Evolutionary conservation across 2,113 vertebrate species (phyloP), one percentile per base, ranked within the genome.

Genomic region (Dicaeum eximium): DNA sequence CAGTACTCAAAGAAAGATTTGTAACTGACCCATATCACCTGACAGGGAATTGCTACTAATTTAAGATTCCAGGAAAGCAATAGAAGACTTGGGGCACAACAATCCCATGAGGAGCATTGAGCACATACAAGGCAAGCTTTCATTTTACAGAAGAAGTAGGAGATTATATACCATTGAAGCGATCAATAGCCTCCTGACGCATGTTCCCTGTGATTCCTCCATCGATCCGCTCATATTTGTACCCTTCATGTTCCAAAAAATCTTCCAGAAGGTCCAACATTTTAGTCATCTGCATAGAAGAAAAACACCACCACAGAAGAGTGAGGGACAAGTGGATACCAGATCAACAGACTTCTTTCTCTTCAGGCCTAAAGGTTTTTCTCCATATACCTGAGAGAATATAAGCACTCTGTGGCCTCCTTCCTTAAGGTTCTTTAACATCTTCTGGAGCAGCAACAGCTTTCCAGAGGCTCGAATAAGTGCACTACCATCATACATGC

Each of bases 141-240:
- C 2, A 17, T 60, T 60, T 37, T 14, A 17, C 31, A 47, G 40
- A 24, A n/a, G 4, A 71, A 61, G 15, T 1, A 81, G 22, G 45
- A 69, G 19, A 40, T 24, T 44, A 73, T 27, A 25, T 92, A 99
- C 99, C 99, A 54, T 99, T 99, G 96, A 99, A 99, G 40, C 99
- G 98, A 97, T 99, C 99, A 33, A 99, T 99, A 81, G 99, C 99
- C 87, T 99, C 99, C 88, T 99, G 99, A 53, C 99, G 99, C 99
- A 99, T 98, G 86, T 98, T 99, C 45, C 99, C 99, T 9, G 99
- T 99, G 92, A 99, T 99, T 30, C 99, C 98, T 72, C 99, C 99
- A 72, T 99, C 99, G 60, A 99, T 99, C 40, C 99, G 97, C 91
- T 99, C 99, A 3, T 99, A 99, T 95, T 99, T 99, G 95, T 99